Percentiles rank a stretch among this genome's conserved stretches.
phyloP scores from a whole-genome alignment of 2,113 vertebrate species.

The Chionis minor region DNA sequence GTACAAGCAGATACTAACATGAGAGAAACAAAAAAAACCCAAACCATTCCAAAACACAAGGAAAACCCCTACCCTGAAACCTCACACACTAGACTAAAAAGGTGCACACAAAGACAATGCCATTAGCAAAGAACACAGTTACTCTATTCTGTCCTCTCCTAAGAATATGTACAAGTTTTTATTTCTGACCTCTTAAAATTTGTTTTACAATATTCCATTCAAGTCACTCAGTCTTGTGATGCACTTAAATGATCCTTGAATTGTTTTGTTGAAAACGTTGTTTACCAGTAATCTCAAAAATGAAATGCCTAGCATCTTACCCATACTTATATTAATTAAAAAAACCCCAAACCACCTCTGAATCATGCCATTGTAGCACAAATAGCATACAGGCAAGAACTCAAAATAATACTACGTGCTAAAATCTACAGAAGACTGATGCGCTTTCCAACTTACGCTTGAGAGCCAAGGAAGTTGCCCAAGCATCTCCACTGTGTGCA shows the following conservation, averaged over 20 bases:
- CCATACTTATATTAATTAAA: neutral
- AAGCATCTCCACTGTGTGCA: neutral
- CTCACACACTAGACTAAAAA: neutral
- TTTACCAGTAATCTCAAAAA: neutral
- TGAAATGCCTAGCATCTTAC: neutral
- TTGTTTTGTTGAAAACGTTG: neutral
- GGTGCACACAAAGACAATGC: neutral
- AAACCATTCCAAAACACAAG: neutral
- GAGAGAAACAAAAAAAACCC: neutral
- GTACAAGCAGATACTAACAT: neutral
- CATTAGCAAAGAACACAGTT: neutral
- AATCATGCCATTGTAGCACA: neutral
- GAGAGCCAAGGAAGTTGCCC: neutral
- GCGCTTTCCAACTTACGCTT: neutral
- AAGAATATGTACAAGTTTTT: neutral
- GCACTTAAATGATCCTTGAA: neutral
- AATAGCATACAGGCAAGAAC: neutral
- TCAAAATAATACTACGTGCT: fast-evolving
- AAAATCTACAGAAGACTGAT: neutral
- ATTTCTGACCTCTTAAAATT: neutral
- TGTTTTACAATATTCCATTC: neutral
- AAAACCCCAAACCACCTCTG: neutral
- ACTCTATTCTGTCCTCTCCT: neutral
- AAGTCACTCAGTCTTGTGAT: neutral
- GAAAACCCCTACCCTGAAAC: neutral